Percentiles rank a stretch among this genome's conserved stretches.
phyloP scores from a whole-genome alignment of 2,888 invertebrate genomes.

The Coelogynopora nodosa region DNA sequence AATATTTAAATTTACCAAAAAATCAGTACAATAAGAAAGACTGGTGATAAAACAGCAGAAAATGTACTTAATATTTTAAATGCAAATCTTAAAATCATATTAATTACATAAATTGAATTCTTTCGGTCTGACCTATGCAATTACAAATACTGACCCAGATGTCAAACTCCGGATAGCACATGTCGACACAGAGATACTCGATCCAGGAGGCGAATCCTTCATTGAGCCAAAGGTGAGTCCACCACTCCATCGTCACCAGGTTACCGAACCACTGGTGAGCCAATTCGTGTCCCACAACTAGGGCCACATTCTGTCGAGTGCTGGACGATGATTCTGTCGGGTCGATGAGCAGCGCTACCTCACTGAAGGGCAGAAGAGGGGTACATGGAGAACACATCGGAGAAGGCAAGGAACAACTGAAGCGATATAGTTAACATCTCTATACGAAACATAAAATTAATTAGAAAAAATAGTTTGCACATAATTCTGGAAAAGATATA shows the following conservation, averaged over 20 bases:
- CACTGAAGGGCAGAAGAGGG: conserved; percentile 66
- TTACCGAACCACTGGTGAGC: conserved; percentile 99
- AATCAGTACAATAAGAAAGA: not conserved
- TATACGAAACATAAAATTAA: too few species aligned
- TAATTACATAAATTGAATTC: too few species aligned
- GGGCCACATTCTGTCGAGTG: conserved; percentile 67
- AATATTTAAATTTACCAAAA: not conserved
- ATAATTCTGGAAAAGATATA: too few species aligned
- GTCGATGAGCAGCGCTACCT: conserved; percentile 83
- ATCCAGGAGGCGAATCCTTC: conserved; percentile 94
- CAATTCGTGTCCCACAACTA: conserved; percentile 78
- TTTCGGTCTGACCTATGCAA: too few species aligned
- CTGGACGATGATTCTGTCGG: conserved; percentile 71
- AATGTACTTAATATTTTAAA: not conserved
- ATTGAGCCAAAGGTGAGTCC: conserved; percentile 83
- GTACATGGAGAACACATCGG: too few species aligned
- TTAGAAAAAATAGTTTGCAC: too few species aligned
- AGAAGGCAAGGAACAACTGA: too few species aligned
- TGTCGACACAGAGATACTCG: conserved; percentile 85
- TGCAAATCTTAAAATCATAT: too few species aligned
- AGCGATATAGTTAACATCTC: too few species aligned
- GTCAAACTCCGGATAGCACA: conserved; percentile 87
- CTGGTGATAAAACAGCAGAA: not conserved
- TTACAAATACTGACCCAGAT: conserved; percentile 70
- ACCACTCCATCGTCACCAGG: conserved; percentile 78